A percentile compares a stretch with the other conserved stretches of the same genome.
These are phyloP conservation scores for Otocyon megalotis DNA, from an alignment of 2,113 vertebrate genomes.

Conservation along the genomic window DNA sequence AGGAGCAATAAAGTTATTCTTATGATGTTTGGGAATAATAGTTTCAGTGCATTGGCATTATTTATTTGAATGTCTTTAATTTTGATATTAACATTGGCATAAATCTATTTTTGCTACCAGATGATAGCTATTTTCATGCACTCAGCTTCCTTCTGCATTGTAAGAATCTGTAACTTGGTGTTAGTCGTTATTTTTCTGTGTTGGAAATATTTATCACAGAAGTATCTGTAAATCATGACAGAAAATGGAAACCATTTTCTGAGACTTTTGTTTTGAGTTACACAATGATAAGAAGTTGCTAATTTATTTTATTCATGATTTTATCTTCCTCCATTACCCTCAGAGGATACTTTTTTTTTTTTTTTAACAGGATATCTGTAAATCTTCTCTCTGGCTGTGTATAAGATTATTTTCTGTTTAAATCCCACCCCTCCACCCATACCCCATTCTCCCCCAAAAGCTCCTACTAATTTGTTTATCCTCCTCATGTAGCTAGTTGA, in stretches of 20 bases:
- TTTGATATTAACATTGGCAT: conserved; percentile 70
- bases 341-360: conserved; percentile 51
- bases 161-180: not conserved
- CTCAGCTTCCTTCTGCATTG: conserved; percentile 48
- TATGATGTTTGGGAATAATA: not conserved
- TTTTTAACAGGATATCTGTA: conserved; percentile 56
- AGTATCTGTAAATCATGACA: conserved; percentile 44
- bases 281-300: not conserved
- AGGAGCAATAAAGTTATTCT: conserved; percentile 78
- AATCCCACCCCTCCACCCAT: not conserved
- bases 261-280: conserved; percentile 43
- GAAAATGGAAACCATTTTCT: conserved; percentile 62
- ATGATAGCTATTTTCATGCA: conserved; percentile 66
- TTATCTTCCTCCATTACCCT: conserved; percentile 38
- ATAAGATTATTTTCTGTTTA: conserved; percentile 60
- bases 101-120: conserved; percentile 78
- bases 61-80: conserved; percentile 70
- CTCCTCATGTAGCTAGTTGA: conserved; percentile 37
- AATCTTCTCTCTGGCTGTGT: conserved; percentile 54
- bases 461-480: not conserved
- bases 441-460: not conserved
- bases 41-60: conserved; percentile 67
- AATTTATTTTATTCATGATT: conserved; percentile 47
- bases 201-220: not conserved
- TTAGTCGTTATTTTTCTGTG: conserved; percentile 23